Base-by-base conservation (phyloP, 2,113 vertebrate species). In the Proteles cristata region DNA sequence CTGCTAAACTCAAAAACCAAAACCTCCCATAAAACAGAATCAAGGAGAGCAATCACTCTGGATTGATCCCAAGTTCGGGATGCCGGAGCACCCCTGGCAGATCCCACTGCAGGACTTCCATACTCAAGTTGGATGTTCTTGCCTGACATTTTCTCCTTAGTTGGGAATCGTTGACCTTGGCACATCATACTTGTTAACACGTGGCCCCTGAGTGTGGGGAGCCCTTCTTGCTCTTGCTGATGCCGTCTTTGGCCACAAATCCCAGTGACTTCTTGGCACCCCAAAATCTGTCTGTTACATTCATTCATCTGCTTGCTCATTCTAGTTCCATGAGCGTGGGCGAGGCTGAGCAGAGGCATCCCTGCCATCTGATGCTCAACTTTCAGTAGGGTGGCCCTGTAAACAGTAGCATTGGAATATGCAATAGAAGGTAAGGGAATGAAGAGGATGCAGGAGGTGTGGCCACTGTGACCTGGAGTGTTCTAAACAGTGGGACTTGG, bases 171-270 rank as follows among this genome's bases (percentile, higher is more conserved):
- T 15, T 87, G 63, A 74, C 69, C 16, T 45, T 33, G 74, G 12
- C 12, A 7, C 0, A 0, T 26, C 8, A 48, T 85, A 8, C 5
- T 17, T 61, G n/a, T 76, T 43, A 66, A 68, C 26, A 19, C 0
- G 1, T 79, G 76, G 61, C 12, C 53, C 1, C 0, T 55, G 11
- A 23, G 0, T 0, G 3, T 58, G 79, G 76, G 39, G 80, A 31
- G 43, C 11, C 63, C 11, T 61, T n/a, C 11, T 74, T n/a, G 11
- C 19, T 35, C 19, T n/a, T 69, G 65, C 45, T 16, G 6, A 0
- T 28, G 69, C 39, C 16, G 3, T n/a, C 53, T 11, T 19, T 4
- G 3, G 26, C 45, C 50, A 0, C 19, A 35, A 71, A 39, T 33
- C 33, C 14, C 8, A 0, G 45, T 58, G 1, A 12, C 2, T 4